These are phyloP conservation scores for Lysandra coridon DNA, from an alignment of 2,888 invertebrate species.

Conservation along the genomic window DNA sequence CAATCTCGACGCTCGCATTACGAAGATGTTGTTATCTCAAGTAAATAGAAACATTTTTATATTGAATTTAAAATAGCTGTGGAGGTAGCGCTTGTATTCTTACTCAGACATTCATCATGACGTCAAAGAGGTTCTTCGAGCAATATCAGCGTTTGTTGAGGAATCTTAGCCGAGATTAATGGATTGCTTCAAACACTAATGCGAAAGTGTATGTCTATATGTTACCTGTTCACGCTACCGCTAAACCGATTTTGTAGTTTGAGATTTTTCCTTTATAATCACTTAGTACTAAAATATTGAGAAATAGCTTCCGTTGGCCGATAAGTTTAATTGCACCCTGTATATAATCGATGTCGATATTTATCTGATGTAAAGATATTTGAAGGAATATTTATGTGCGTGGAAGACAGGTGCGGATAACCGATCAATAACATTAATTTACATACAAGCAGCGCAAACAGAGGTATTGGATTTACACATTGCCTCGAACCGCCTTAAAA, in stretches of 20 bases:
- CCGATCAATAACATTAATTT: background rate
- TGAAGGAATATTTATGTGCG: too few species aligned
- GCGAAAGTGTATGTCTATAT: too few species aligned
- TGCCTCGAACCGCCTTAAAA: background rate
- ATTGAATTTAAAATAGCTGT: constrained; percentile 14
- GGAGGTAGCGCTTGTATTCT: constrained; percentile 32
- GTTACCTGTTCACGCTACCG: too few species aligned
- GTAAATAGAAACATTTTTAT: background rate
- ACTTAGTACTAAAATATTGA: too few species aligned
- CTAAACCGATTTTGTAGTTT: too few species aligned
- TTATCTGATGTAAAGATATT: background rate
- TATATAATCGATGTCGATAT: background rate
- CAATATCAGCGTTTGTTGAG: background rate
- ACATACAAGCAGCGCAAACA: background rate
- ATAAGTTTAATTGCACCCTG: too few species aligned
- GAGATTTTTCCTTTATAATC: too few species aligned
- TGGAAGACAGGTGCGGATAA: background rate
- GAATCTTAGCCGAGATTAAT: background rate
- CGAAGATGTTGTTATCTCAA: background rate
- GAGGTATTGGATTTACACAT: background rate
- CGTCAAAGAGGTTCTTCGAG: constrained; percentile 32
- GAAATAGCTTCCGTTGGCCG: too few species aligned
- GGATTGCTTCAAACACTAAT: background rate
- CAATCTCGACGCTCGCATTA: background rate
- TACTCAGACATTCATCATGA: constrained; percentile 37